Evolutionary conservation across 2,888 invertebrate species (phyloP).

Genomic region (Hofmannophila pseudospretella): DNA sequence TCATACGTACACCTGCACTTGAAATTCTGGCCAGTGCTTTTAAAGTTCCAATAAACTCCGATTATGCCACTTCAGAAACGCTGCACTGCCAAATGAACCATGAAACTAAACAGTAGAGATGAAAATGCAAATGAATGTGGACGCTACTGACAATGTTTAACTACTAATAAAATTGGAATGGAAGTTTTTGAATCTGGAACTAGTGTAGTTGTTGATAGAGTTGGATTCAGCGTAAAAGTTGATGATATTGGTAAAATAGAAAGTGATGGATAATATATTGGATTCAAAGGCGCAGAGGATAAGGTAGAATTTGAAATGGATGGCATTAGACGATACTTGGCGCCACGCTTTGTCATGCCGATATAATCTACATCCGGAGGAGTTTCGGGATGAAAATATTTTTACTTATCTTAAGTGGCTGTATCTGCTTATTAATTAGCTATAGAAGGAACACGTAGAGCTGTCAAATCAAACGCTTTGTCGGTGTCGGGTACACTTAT

Average conservation of each 20-base stretch:
- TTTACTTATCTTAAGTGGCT: slow-evolving; percentile 77
- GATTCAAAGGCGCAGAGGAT: slow-evolving; percentile 1
- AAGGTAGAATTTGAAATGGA: slow-evolving; percentile 23
- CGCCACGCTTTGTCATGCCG: slow-evolving; percentile 76
- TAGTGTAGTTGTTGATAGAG: slow-evolving; percentile 22
- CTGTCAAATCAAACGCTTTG: slow-evolving; percentile 75
- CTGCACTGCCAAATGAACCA: slow-evolving; percentile 26
- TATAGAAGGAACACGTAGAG: slow-evolving; percentile 62
- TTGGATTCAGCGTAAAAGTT: slow-evolving; percentile 21
- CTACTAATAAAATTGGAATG: slow-evolving; percentile 34
- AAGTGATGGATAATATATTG: slow-evolving; percentile 18
- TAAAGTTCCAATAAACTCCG: slow-evolving; percentile 60
- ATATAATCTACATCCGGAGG: slow-evolving; percentile 75
- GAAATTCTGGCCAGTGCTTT: slow-evolving; percentile 63
- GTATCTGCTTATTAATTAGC: slow-evolving; percentile 78
- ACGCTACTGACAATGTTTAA: slow-evolving; percentile 53
- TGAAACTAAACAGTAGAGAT: slow-evolving; percentile 10
- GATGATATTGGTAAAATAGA: slow-evolving; percentile 21
- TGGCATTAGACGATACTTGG: slow-evolving; percentile 39
- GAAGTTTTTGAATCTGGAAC: slow-evolving; percentile 25
- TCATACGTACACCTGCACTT: slow-evolving; percentile 76
- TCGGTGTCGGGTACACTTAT: slow-evolving; percentile 44
- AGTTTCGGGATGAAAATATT: slow-evolving; percentile 77
- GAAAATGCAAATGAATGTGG: slow-evolving; percentile 14
- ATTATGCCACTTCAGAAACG: slow-evolving; percentile 52